Percentiles rank a stretch among this genome's conserved stretches.
These are phyloP conservation scores for Paramormyrops hopkinsi DNA, from an alignment of 2,797 vertebrate genomes.

Conservation along the genomic window DNA sequence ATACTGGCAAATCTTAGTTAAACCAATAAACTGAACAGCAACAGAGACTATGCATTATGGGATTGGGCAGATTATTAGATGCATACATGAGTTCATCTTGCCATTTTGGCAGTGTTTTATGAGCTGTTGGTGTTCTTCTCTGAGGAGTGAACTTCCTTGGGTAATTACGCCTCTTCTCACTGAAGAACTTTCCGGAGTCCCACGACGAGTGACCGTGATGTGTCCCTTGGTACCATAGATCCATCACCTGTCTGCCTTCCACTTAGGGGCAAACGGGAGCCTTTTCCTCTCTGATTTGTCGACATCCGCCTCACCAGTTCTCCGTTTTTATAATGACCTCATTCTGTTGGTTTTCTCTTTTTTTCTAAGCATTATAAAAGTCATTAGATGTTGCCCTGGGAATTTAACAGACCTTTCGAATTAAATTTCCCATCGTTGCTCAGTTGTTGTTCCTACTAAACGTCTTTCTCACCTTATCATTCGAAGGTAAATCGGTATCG, in stretches of 20 bases:
- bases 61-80: neutral
- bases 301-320: neutral
- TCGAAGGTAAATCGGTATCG: neutral
- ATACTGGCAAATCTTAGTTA: neutral
- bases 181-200: neutral
- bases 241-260: neutral
- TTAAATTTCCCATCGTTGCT: neutral
- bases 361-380: neutral
- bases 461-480: neutral
- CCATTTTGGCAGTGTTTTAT: neutral
- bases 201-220: neutral
- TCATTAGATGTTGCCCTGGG: neutral
- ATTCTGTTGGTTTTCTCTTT: neutral
- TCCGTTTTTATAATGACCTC: neutral
- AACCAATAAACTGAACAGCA: neutral
- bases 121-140: neutral
- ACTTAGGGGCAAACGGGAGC: neutral
- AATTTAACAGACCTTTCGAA: neutral
- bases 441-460: neutral
- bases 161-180: neutral
- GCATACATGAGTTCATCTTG: neutral
- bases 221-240: slow-evolving; percentile 1
- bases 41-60: neutral
- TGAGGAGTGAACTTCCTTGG: neutral
- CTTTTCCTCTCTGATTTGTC: neutral